Conservation (phyloP, 2,797 vertebrate genomes). For the Geotrypetes seraphini region DNA sequence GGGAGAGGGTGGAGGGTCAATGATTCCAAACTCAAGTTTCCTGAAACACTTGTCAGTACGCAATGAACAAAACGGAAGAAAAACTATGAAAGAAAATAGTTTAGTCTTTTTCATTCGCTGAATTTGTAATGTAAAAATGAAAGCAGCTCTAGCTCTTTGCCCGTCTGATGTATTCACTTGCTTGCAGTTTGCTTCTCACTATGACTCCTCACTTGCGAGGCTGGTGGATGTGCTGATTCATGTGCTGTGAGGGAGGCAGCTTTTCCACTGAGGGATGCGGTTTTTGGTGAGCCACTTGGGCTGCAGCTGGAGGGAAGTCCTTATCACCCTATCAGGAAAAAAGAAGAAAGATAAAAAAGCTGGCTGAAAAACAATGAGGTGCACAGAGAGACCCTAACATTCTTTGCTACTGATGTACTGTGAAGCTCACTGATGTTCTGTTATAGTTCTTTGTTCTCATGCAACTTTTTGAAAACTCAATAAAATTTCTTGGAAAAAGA, state of each 20-base stretch:
- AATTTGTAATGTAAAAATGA: slow-evolving; percentile 21
- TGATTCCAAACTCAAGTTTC: no score
- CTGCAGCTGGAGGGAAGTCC: slow-evolving; percentile 92
- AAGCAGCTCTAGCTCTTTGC: slow-evolving; percentile 13
- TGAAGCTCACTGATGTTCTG: no score
- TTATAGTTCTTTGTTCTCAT: no score
- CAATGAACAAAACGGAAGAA: no score
- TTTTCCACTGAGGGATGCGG: slow-evolving; percentile 85
- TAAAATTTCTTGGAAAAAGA: no score
- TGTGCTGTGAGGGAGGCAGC: slow-evolving; percentile 60
- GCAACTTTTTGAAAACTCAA: no score
- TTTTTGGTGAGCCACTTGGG: slow-evolving; percentile 96
- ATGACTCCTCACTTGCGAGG: slow-evolving; percentile 82
- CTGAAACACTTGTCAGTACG: no score
- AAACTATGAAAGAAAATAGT: background rate
- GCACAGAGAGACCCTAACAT: background rate
- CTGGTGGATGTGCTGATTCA: slow-evolving; percentile 91
- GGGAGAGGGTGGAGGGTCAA: no score
- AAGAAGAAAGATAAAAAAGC: no score
- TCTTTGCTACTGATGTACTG: no score
- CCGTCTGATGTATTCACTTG: background rate
- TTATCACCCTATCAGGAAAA: slow-evolving; percentile 83
- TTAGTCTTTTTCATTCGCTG: slow-evolving; percentile 29
- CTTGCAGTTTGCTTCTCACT: background rate
- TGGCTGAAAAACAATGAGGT: background rate